Evolutionary conservation across 1,140 invertebrate species (phyloP).

Genomic region (Holcopasites calliopsidis): DNA sequence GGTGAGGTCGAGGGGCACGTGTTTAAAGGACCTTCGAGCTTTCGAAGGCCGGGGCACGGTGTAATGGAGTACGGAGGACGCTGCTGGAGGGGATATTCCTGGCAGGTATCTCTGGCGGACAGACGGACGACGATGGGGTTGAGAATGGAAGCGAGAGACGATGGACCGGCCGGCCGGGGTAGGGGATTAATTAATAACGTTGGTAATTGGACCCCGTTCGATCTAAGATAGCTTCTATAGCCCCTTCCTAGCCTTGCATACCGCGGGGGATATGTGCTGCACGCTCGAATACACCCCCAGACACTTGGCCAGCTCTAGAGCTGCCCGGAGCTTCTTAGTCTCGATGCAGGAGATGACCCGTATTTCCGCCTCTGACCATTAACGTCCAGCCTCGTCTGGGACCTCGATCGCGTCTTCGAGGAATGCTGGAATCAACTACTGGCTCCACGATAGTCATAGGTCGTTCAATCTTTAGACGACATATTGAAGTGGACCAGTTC

Average conservation of each 20-base stretch:
- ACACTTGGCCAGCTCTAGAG: slow-evolving; percentile 19
- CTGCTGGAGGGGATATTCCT: slow-evolving; percentile 53
- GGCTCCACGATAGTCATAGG: too few relatives aligned
- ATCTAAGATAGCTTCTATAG: slow-evolving; percentile 72
- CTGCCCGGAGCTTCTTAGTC: slow-evolving; percentile 21
- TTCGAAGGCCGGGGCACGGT: slow-evolving; percentile 48
- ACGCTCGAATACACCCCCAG: slow-evolving; percentile 54
- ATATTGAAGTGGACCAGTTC: too few relatives aligned
- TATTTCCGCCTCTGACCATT: slow-evolving; percentile 13
- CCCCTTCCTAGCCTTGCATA: slow-evolving; percentile 54
- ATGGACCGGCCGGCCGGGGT: slow-evolving; percentile 52
- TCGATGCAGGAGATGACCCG: background rate
- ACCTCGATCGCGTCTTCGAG: slow-evolving; percentile 2
- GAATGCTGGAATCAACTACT: slow-evolving; percentile 17
- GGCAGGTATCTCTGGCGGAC: slow-evolving; percentile 68
- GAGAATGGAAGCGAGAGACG: slow-evolving; percentile 68
- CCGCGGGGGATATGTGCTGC: slow-evolving; percentile 53
- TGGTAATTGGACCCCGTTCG: slow-evolving; percentile 74
- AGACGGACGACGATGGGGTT: slow-evolving; percentile 68
- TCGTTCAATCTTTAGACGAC: too few relatives aligned
- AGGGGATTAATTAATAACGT: slow-evolving; percentile 75
- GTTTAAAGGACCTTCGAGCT: slow-evolving; percentile 54
- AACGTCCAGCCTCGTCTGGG: background rate
- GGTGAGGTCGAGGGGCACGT: slow-evolving; percentile 10
- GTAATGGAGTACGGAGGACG: slow-evolving; percentile 51